Conservation (phyloP, 2,888 invertebrate genomes). For the Diloba caeruleocephala region DNA sequence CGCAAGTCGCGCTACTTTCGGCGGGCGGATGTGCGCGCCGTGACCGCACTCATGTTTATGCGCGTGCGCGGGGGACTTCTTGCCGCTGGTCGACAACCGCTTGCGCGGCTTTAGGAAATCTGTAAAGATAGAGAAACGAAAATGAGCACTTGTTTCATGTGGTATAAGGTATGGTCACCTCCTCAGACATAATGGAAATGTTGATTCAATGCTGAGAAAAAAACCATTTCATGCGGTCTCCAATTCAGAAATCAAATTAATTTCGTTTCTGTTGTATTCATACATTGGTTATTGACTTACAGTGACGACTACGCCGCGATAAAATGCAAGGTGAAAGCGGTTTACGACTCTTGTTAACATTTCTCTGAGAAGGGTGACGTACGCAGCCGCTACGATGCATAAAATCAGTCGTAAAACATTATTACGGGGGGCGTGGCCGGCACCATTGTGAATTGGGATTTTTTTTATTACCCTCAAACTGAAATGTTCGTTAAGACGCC, state of each 20-base stretch:
- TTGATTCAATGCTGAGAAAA: slow-evolving; percentile 18
- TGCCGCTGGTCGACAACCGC: slow-evolving; percentile 84
- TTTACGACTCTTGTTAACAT: slow-evolving; percentile 64
- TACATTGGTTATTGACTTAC: slow-evolving; percentile 46
- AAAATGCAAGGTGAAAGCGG: slow-evolving; percentile 52
- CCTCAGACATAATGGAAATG: slow-evolving; percentile 30
- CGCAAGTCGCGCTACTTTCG: slow-evolving; percentile 82
- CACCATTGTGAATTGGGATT: slow-evolving; percentile 64
- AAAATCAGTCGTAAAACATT: slow-evolving; percentile 72
- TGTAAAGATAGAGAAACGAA: slow-evolving; percentile 78
- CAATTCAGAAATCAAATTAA: slow-evolving; percentile 44
- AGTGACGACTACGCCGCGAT: slow-evolving; percentile 40
- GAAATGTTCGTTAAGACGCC: slow-evolving; percentile 73
- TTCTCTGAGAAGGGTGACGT: slow-evolving; percentile 59
- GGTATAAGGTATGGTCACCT: neutral
- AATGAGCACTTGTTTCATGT: slow-evolving; percentile 27
- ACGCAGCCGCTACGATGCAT: slow-evolving; percentile 61
- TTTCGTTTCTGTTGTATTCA: slow-evolving; percentile 40
- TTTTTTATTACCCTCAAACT: slow-evolving; percentile 74
- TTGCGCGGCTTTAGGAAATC: slow-evolving; percentile 92
- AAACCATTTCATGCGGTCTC: slow-evolving; percentile 33
- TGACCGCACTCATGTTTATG: slow-evolving; percentile 84
- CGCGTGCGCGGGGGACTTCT: slow-evolving; percentile 83
- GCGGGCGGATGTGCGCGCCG: slow-evolving; percentile 84
- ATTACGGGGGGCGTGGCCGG: slow-evolving; percentile 62